Evolutionary conservation across 2,797 vertebrate genomes (phyloP), one percentile per base, ranked within the genome.

Genomic region (Lycodopsis pacificus): DNA sequence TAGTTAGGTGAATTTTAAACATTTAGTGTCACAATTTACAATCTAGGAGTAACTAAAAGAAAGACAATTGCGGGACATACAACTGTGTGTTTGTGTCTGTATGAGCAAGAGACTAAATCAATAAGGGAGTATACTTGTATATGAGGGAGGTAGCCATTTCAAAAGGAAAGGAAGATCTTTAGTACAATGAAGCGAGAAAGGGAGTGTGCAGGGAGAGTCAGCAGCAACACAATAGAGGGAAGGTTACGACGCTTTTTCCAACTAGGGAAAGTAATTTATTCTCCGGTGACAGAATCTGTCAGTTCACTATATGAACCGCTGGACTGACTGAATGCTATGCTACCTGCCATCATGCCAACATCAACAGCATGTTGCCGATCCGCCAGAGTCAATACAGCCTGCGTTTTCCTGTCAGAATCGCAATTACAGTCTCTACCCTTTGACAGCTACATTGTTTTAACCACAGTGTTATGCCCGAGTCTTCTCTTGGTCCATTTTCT

Each of bases 151-250:
- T 15, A 70, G 36, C 25, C 56, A 73, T 38, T 66, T 74, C 3
- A 58, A 46, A 51, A 42, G 20, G 54, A 44, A 59, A 70, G 36
- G 82, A 70, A 32, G 25, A 57, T 58, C 46, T 67, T n/a, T 12
- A 34, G 40, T 0, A 65, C 40, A 73, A 25, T n/a, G 65, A 73
- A 1, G 4, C 80, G 36, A 81, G 57, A 65, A n/a, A n/a, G n/a
- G 57, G 80, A 77, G 68, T 69, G 74, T 73, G 63, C 61, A 62
- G 27, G 27, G 65, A 72, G 40, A 79, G 75, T 68, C 65, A 78
- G 75, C 71, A 85, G 61, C 30, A 62, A 65, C 63, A 92, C 88
- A 94, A 92, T 77, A 58, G 76, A 85, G 87, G 90, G 89, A 91
- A 91, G 87, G 84, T 72, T 77, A 76, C 22, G 49, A 75, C 64